Evolutionary conservation across 2,888 invertebrate genomes (phyloP).

Genomic region (Rosalia funebris): DNA sequence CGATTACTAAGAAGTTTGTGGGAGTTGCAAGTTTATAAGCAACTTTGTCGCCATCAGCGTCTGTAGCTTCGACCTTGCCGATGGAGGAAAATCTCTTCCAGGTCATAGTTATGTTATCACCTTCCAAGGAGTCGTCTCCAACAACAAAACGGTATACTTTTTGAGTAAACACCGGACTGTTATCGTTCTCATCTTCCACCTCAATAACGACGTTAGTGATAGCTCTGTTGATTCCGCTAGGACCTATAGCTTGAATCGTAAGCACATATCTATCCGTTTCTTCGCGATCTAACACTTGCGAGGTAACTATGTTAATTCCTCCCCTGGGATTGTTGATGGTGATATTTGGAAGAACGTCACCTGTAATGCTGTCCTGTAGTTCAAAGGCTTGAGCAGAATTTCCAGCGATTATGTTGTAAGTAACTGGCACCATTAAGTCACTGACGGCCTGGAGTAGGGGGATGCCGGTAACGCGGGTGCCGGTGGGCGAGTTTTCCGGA

Average conservation of each 20-base stretch:
- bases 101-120: constrained; percentile 71
- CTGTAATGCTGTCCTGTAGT: constrained; percentile 70
- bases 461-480: constrained; percentile 77
- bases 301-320: constrained; percentile 80
- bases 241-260: constrained; percentile 82
- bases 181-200: constrained; percentile 91
- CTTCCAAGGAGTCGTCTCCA: constrained; percentile 70
- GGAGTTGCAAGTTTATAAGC: constrained; percentile 85
- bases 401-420: constrained; percentile 83
- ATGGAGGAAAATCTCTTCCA: constrained; percentile 86
- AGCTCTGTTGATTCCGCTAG: constrained; percentile 82
- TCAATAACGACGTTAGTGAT: constrained; percentile 80
- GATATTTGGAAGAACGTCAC: constrained; percentile 64
- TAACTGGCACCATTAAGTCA: constrained; percentile 74
- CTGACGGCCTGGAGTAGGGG: constrained; percentile 79
- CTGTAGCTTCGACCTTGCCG: constrained; percentile 86
- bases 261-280: constrained; percentile 76
- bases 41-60: constrained; percentile 92
- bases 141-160: constrained; percentile 81
- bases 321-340: constrained; percentile 66
- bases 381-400: constrained; percentile 80
- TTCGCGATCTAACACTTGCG: constrained; percentile 83
- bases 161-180: constrained; percentile 85
- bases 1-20: constrained; percentile 85
- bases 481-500: constrained; percentile 79